A percentile compares a stretch with the other conserved stretches of the same genome.
These are phyloP conservation scores for Melitaea cinxia DNA, from an alignment of 1,140 invertebrate species.

Conservation along the genomic window DNA sequence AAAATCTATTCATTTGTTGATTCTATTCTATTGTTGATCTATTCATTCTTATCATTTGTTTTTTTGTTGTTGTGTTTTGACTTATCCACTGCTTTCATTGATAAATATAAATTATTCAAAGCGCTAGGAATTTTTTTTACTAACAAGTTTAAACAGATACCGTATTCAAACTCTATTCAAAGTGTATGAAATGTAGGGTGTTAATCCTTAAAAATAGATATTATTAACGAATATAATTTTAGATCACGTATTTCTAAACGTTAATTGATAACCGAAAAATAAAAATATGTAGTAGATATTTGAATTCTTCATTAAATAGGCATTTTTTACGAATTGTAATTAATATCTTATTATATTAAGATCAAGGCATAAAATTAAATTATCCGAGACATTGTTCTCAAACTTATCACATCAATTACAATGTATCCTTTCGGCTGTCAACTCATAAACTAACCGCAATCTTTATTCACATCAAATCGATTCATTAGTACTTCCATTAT, in stretches of 20 bases:
- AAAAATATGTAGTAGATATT: no score
- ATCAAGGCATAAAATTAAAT: not conserved
- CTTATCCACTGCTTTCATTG: not conserved
- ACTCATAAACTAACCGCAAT: not conserved
- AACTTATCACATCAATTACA: not conserved
- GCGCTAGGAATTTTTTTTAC: not conserved
- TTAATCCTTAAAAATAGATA: no score
- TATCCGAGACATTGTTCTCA: not conserved
- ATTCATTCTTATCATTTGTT: no score
- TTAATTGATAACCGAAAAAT: no score
- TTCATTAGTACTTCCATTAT: not conserved
- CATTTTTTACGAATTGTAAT: no score
- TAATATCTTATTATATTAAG: not conserved
- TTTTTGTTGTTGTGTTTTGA: not conserved
- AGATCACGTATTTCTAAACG: no score
- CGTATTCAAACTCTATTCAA: not conserved
- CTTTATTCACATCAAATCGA: not conserved
- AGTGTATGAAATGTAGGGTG: not conserved
- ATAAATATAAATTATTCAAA: not conserved
- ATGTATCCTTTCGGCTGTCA: not conserved
- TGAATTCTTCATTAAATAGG: no score
- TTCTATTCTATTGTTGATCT: no score
- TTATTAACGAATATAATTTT: no score
- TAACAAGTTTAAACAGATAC: not conserved
- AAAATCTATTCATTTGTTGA: no score